Evolutionary conservation across 2,888 invertebrate genomes (phyloP), one percentile per base, ranked within the genome.

Genomic region (Aricia artaxerxes): DNA sequence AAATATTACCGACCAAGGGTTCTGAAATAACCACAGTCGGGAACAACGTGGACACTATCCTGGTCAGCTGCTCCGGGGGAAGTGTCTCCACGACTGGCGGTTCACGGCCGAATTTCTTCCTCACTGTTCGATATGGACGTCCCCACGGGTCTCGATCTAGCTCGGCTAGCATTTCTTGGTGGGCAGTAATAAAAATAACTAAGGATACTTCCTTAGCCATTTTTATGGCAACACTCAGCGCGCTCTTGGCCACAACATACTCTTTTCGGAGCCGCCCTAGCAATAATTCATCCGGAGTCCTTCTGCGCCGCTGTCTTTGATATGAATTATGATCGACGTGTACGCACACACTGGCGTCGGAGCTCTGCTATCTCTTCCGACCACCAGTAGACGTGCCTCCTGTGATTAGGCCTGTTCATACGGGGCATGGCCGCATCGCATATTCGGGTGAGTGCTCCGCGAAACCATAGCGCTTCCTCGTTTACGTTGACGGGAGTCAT

Each of bases 361-460:
- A 11, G 81, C 78, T 1, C 13, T 11, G 81, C 78, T 3, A 81
- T 60, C 2, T 79, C 78, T 1, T 49, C 72, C 1, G 82, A 78
- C 82, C 82, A 82, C 82, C 82, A 82, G 77, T 82, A 81, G 4
- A 81, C 81, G 49, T 53, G 76, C 24, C 64, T 44, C 24, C n/a
- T 78, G 1, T 77, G 40, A 16, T 35, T 38, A 38, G 38, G 2
- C 4, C 38, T 38, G 38, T 38, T 38, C 38, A 38, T 3, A 38
- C 4, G 38, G 77, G 80, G 79, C 80, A 80, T 81, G 3, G 79
- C 44, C 24, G 82, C 79, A 44, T 82, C 80, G 64, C 80, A 81
- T 1, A 81, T 40, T 1, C 73, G 31, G 16, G 76, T 60, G 1
- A 80, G 16, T 0, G 80, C 60, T 0, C 69, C 73, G 13, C 78